Evolutionary conservation across 2,888 invertebrate genomes (phyloP).

Genomic region (Dynastes grantii): DNA sequence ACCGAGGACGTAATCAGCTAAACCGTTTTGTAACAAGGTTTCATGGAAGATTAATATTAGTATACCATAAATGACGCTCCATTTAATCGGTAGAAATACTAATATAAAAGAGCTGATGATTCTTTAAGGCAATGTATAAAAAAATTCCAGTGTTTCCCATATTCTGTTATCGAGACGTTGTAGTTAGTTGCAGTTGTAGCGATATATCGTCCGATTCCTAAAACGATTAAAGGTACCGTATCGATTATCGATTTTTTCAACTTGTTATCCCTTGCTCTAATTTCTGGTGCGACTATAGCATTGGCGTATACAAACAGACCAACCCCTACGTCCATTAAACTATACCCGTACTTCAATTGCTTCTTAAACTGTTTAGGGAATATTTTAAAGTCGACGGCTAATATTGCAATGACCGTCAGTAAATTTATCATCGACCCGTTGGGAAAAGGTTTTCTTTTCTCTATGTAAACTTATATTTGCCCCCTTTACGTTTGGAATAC

Average conservation of each 20-base stretch:
- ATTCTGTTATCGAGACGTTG: constrained; percentile 91
- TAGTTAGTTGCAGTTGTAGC: constrained; percentile 77
- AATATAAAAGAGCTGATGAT: constrained; percentile 79
- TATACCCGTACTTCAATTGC: constrained; percentile 88
- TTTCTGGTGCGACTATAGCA: constrained; percentile 81
- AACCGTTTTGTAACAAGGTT: constrained; percentile 74
- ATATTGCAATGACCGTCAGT: constrained; percentile 85
- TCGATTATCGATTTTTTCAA: constrained; percentile 66
- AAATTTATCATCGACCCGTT: constrained; percentile 82
- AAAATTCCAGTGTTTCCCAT: constrained; percentile 99
- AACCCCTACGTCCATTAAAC: constrained; percentile 97
- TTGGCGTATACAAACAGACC: constrained; percentile 89
- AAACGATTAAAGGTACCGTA: constrained; percentile 71
- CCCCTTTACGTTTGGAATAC: constrained; percentile 7
- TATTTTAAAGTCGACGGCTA: constrained; percentile 93
- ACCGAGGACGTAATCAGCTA: constrained; percentile 82
- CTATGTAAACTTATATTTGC: no score
- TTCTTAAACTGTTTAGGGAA: constrained; percentile 92
- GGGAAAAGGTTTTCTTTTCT: no score
- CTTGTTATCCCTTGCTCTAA: constrained; percentile 64
- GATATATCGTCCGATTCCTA: constrained; percentile 79
- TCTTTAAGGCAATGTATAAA: no score
- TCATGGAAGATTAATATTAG: constrained; percentile 79
- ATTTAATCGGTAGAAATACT: constrained; percentile 71
- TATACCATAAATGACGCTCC: constrained; percentile 74